Percentiles rank a stretch among this genome's conserved stretches.
Evolutionary conservation across 1,140 invertebrate species (phyloP).

Genomic region (Leptinotarsa defecta): DNA sequence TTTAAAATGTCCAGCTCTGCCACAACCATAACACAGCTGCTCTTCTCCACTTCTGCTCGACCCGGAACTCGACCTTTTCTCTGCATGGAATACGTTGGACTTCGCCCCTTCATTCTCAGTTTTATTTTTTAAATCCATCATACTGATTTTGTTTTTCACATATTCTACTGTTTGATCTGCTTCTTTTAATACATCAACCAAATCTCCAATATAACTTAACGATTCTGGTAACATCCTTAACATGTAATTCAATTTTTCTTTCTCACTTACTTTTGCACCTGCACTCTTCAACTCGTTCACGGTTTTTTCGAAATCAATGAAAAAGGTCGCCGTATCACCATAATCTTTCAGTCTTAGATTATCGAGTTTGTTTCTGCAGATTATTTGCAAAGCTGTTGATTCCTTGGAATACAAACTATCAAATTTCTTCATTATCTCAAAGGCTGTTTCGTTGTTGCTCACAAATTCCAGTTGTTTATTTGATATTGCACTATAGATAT

Average conservation of each 20-base stretch:
- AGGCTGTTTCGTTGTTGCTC: constrained; percentile 33
- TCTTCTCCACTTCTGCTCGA: constrained; percentile 14
- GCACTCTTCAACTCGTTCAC: constrained; percentile 47
- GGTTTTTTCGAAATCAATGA: constrained; percentile 47
- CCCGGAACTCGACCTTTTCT: constrained; percentile 26
- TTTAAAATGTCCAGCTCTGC: constrained; percentile 36
- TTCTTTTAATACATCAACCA: constrained; percentile 50
- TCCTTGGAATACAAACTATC: constrained; percentile 44
- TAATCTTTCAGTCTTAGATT: constrained; percentile 42
- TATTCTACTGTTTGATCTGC: constrained; percentile 54
- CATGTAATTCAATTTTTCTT: constrained; percentile 54
- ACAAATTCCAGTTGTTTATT: constrained; percentile 38
- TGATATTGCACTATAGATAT: constrained; percentile 34
- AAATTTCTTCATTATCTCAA: constrained; percentile 47
- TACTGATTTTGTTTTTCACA: constrained; percentile 54
- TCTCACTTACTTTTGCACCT: constrained; percentile 41
- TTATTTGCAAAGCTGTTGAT: constrained; percentile 47
- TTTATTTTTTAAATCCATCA: constrained; percentile 51
- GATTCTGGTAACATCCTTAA: constrained; percentile 45
- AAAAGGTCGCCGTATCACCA: constrained; percentile 38
- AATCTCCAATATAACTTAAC: constrained; percentile 51
- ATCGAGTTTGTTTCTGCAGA: constrained; percentile 32
- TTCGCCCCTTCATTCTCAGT: constrained; percentile 44
- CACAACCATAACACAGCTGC: constrained; percentile 37
- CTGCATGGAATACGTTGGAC: constrained; percentile 46